Percentiles rank a stretch among this genome's conserved stretches.
Evolutionary conservation across 2,888 invertebrate genomes (phyloP).

Genomic region (Urechis unicinctus): DNA sequence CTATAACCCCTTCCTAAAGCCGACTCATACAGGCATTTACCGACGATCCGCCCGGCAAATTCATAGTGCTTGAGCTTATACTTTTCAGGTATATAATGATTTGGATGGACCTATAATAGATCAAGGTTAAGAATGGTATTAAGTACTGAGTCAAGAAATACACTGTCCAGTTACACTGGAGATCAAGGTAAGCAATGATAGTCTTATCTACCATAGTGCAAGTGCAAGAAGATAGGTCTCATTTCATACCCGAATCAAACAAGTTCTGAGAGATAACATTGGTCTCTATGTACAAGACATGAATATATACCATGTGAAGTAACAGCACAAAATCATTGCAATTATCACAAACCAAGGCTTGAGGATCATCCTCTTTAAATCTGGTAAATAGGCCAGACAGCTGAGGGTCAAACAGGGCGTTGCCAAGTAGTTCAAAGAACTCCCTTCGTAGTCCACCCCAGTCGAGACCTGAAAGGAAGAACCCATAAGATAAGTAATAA

Average conservation of each 20-base stretch:
- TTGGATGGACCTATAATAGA: conserved; percentile 66
- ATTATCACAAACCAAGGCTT: conserved; percentile 62
- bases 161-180: no score
- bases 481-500: no score
- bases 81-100: conserved; percentile 63
- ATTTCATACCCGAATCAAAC: no score
- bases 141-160: no score
- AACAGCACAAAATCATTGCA: background rate
- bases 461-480: conserved; percentile 66
- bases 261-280: no score
- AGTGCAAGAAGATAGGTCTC: no score
- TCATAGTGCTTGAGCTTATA: conserved; percentile 84
- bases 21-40: conserved; percentile 90
- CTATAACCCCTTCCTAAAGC: conserved; percentile 82
- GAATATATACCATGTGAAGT: background rate
- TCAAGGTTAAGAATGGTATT: no score
- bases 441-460: conserved; percentile 90
- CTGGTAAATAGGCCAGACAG: conserved; percentile 72
- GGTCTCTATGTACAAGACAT: no score
- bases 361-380: conserved; percentile 76
- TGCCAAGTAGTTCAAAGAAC: conserved; percentile 89
- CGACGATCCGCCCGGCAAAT: conserved; percentile 84
- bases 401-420: conserved; percentile 72
- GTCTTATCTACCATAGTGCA: no score
- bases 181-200: no score